phyloP scores from a whole-genome alignment of 2,113 vertebrate species.

The Amblyornis subalaris region DNA sequence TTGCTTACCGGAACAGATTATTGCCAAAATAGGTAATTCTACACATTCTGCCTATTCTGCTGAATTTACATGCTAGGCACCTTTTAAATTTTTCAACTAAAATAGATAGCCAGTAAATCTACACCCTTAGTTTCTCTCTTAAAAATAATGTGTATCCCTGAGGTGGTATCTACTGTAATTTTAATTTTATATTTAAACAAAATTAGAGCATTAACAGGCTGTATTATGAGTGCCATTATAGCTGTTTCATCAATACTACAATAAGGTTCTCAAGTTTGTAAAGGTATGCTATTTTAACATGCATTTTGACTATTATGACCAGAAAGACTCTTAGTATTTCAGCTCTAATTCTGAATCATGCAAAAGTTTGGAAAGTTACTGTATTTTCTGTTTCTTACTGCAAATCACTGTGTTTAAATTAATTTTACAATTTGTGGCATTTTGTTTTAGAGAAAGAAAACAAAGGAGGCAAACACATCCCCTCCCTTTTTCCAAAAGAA shows the following conservation, averaged over 20 bases:
- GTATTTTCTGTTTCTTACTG: background rate
- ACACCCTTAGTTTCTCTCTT: background rate
- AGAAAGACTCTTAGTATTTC: background rate
- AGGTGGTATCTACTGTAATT: background rate
- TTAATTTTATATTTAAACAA: background rate
- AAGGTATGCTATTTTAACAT: background rate
- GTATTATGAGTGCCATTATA: background rate
- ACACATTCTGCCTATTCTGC: background rate
- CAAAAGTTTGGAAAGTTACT: background rate
- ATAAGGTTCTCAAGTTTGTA: background rate
- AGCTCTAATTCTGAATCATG: background rate
- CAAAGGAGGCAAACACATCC: background rate
- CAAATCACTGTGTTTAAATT: background rate
- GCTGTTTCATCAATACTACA: background rate
- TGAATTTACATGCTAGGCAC: background rate
- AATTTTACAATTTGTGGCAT: background rate
- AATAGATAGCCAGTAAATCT: background rate
- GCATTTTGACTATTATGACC: background rate
- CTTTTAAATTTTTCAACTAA: background rate
- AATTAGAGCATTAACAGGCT: background rate
- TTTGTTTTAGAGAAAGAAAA: slow-evolving; percentile 7
- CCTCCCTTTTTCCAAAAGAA: background rate
- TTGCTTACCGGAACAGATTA: background rate
- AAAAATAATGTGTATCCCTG: background rate
- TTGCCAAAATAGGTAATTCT: background rate